A percentile compares a stretch with the other conserved stretches of the same genome.
These are phyloP conservation scores for Rhombomys opimus DNA, from an alignment of 2,113 vertebrate species.

Conservation along the genomic window DNA sequence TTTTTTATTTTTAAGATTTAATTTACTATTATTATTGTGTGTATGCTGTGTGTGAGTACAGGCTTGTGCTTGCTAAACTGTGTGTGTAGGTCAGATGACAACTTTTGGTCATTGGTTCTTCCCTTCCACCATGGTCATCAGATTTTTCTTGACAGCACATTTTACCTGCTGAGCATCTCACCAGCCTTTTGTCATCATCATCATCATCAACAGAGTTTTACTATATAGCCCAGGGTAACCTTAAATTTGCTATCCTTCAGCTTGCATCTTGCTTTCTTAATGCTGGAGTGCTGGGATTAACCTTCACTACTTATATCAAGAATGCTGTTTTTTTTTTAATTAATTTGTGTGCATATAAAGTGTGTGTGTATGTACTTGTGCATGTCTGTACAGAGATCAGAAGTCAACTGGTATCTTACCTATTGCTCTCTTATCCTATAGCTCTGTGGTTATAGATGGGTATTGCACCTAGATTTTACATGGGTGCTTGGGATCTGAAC, in stretches of 20 bases:
- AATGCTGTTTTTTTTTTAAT: neutral
- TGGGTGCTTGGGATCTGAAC: neutral
- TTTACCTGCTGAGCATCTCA: neutral
- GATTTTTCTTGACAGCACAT: neutral
- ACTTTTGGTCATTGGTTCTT: neutral
- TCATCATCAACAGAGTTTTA: neutral
- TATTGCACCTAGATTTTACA: neutral
- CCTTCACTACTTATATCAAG: neutral
- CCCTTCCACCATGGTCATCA: neutral
- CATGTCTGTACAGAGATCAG: neutral
- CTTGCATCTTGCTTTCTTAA: neutral
- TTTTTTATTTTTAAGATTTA: neutral
- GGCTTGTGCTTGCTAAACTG: neutral
- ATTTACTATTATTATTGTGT: neutral
- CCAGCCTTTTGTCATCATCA: neutral
- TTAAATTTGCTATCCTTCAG: neutral
- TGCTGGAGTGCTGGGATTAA: neutral
- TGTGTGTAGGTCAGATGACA: neutral
- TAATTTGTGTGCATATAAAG: neutral
- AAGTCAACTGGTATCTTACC: neutral
- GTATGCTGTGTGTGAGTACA: neutral
- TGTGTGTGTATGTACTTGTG: neutral
- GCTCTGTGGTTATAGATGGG: neutral
- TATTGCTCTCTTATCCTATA: neutral
- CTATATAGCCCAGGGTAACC: neutral